Evolutionary conservation across 2,797 vertebrate genomes (phyloP).

Genomic region (Sebastes baramenuke): DNA sequence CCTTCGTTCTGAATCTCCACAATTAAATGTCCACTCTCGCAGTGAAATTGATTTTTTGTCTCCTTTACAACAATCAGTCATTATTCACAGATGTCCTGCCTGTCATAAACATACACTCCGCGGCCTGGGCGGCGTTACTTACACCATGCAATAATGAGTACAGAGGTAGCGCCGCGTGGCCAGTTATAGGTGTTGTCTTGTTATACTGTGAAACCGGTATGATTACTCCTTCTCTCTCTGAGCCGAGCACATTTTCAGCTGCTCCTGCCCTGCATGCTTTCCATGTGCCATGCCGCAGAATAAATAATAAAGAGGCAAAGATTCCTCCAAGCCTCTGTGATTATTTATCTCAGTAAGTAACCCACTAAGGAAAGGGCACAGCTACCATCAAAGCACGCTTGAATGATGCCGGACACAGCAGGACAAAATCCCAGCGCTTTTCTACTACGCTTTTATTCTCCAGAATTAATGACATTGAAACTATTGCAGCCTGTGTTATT

Average conservation of each 20-base stretch:
- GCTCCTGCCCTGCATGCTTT: slow-evolving; percentile 31
- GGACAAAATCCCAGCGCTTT: slow-evolving; percentile 14
- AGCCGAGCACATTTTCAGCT: slow-evolving; percentile 8
- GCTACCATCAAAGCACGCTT: slow-evolving; percentile 33
- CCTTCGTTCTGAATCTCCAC: slow-evolving; percentile 5
- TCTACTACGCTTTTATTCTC: not conserved
- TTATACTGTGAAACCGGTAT: slow-evolving; percentile 3
- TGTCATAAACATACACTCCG: slow-evolving; percentile 28
- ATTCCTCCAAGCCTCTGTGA: slow-evolving; percentile 36
- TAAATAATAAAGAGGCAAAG: slow-evolving; percentile 54
- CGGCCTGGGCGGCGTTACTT: not conserved
- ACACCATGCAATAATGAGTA: slow-evolving; percentile 10
- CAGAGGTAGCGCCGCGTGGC: not conserved
- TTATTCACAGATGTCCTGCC: slow-evolving; percentile 34
- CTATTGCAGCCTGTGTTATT: not conserved
- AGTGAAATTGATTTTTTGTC: slow-evolving; percentile 44
- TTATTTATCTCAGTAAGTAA: slow-evolving; percentile 49
- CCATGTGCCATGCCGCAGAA: slow-evolving; percentile 30
- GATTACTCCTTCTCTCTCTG: slow-evolving; percentile 19
- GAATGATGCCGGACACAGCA: slow-evolving; percentile 44
- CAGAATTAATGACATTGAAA: slow-evolving; percentile 12
- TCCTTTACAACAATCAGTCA: slow-evolving; percentile 30
- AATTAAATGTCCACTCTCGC: slow-evolving; percentile 50
- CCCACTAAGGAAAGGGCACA: slow-evolving; percentile 44
- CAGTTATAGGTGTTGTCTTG: slow-evolving; percentile 18